Evolutionary conservation across 2,797 vertebrate species (phyloP), one percentile per base, ranked within the genome.

Genomic region (Gallinago stenura): DNA sequence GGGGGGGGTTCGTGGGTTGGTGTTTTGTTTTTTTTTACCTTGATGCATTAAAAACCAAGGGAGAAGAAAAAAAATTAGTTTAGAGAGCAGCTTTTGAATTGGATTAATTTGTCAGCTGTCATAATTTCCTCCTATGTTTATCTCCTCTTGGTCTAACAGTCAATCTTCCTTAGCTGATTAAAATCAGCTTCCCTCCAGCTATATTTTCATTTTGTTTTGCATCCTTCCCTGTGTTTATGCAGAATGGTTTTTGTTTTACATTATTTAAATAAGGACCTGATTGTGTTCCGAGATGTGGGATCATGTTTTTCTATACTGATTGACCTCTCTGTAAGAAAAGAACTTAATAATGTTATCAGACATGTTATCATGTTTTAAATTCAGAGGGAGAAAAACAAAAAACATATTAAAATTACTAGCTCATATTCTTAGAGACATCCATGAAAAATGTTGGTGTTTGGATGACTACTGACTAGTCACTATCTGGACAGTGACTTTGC

Each of bases 71-170:
- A n/a, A 43, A 37, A 89, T 12, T 64, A 43, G 30, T 46, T 70
- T 89, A 92, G 30, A 78, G 16, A 69, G 7, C 10, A 90, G 79
- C 25, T 92, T 93, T 76, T 78, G 61, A 87, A 85, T 22, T 87
- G 33, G 41, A 91, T 78, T 93, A 64, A 93, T 96, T 90, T 83
- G 24, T 91, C 78, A 92, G 16, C 30, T 91, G 33, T 75, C 79
- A 71, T 61, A 78, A 80, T 87, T 93, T 89, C 77, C 33, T 87
- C 10, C 16, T 60, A 10, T 76, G 19, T 43, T 93, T 31, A 53
- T 85, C 28, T 82, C 41, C 50, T 31, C 28, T 70, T 87, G 33
- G 37, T 87, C 31, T 89, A 80, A 75, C n/a, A 93, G 14, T 17
- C 46, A 43, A 3, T 85, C 30, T 83, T 90, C 43, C 69, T 86